These are phyloP conservation scores for Zosterops japonicus DNA, from an alignment of 2,113 vertebrate species.

Conservation along the genomic window DNA sequence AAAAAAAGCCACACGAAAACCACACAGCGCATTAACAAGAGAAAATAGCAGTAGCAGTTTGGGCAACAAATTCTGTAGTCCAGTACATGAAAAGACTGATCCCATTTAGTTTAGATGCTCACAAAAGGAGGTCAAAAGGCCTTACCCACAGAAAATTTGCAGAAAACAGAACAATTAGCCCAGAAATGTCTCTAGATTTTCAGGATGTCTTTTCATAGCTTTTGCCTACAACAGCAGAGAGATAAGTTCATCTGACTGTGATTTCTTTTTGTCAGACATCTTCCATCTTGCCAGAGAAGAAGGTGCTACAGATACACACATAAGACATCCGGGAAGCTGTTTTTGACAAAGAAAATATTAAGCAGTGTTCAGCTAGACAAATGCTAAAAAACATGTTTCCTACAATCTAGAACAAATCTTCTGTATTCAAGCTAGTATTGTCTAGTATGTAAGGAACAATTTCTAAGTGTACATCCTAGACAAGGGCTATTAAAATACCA, in stretches of 20 bases:
- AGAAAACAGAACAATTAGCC: not conserved
- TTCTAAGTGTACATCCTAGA: not conserved
- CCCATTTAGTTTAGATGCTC: not conserved
- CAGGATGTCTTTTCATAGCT: not conserved
- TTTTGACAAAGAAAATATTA: not conserved
- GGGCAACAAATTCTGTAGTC: not conserved
- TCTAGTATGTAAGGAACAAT: not conserved
- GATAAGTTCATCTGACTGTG: not conserved
- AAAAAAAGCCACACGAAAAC: not conserved
- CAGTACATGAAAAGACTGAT: not conserved
- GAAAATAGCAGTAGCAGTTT: not conserved
- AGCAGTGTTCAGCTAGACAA: not conserved
- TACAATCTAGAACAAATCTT: not conserved
- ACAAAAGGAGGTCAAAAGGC: not conserved
- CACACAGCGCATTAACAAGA: not conserved
- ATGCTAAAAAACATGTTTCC: not conserved
- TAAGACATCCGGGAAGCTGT: not conserved
- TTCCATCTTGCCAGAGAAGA: not conserved
- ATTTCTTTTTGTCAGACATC: not conserved
- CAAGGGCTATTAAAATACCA: not conserved
- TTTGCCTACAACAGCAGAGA: not conserved
- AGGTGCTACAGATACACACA: not conserved
- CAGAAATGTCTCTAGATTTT: not conserved
- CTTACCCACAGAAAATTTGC: not conserved
- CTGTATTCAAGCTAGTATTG: not conserved